Evolutionary conservation across 2,113 vertebrate genomes (phyloP).

Genomic region (Apistogramma diplotaenia): DNA sequence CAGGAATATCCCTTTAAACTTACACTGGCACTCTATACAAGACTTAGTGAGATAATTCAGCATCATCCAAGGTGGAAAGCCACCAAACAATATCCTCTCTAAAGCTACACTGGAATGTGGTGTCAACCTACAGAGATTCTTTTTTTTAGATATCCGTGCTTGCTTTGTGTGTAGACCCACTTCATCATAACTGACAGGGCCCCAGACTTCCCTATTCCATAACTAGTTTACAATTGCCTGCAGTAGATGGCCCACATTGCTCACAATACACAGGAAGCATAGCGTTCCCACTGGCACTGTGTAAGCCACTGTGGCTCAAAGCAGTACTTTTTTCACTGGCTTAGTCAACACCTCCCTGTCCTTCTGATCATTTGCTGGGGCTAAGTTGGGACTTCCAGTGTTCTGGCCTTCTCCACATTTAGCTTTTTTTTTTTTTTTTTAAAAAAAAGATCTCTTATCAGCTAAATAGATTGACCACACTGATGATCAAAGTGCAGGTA

Average conservation of each 20-base stretch:
- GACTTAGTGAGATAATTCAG: background rate
- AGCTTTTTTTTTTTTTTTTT: too few species aligned
- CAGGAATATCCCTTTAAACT: background rate
- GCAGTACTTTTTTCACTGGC: background rate
- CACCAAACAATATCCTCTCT: background rate
- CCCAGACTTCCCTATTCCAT: background rate
- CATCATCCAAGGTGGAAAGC: background rate
- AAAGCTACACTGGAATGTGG: background rate
- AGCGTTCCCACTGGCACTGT: background rate
- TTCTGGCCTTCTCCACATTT: too few species aligned
- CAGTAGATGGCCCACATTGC: background rate
- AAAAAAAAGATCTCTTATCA: background rate
- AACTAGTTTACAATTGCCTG: background rate
- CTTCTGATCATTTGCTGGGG: background rate
- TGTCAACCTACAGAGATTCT: background rate
- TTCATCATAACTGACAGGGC: background rate
- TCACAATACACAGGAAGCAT: background rate
- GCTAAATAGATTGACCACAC: background rate
- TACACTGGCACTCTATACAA: background rate
- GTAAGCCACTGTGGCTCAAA: background rate
- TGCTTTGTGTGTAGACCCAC: background rate
- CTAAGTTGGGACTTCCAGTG: background rate
- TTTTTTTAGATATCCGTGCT: background rate
- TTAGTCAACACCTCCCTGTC: background rate
- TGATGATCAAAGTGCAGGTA: background rate